Percentiles rank a stretch among this genome's conserved stretches.
Evolutionary conservation across 2,888 invertebrate genomes (phyloP).

Genomic region (Hypercompe scribonia): DNA sequence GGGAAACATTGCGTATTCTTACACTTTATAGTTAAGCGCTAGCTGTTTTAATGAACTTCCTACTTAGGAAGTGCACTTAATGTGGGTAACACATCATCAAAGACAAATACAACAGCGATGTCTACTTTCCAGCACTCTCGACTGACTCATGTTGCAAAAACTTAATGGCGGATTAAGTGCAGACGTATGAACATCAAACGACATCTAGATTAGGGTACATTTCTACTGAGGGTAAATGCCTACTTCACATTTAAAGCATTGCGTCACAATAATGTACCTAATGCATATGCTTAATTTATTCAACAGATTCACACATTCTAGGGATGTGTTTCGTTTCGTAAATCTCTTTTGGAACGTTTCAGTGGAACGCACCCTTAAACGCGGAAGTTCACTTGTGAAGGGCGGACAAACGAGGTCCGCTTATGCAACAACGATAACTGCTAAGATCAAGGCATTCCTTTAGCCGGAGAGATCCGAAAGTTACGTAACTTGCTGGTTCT

Average conservation of each 20-base stretch:
- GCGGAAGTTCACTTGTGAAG: conserved; percentile 46
- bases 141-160: background rate
- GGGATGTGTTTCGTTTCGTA: background rate
- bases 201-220: background rate
- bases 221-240: background rate
- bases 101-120: background rate
- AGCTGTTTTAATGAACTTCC: background rate
- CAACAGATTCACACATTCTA: background rate
- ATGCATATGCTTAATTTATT: background rate
- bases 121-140: background rate
- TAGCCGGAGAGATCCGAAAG: conserved; percentile 15
- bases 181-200: conserved; percentile 6
- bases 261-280: background rate
- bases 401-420: conserved; percentile 35
- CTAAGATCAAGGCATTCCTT: conserved; percentile 34
- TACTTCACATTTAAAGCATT: too few relatives aligned
- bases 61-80: background rate
- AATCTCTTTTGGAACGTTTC: too few relatives aligned
- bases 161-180: background rate
- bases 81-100: background rate
- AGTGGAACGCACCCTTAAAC: conserved; percentile 4
- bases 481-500: conserved; percentile 16
- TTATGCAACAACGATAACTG: conserved; percentile 34
- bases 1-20: background rate
- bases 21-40: background rate